Conservation (phyloP, 2,888 invertebrate genomes). For the Branchipolynoe longqiensis region DNA sequence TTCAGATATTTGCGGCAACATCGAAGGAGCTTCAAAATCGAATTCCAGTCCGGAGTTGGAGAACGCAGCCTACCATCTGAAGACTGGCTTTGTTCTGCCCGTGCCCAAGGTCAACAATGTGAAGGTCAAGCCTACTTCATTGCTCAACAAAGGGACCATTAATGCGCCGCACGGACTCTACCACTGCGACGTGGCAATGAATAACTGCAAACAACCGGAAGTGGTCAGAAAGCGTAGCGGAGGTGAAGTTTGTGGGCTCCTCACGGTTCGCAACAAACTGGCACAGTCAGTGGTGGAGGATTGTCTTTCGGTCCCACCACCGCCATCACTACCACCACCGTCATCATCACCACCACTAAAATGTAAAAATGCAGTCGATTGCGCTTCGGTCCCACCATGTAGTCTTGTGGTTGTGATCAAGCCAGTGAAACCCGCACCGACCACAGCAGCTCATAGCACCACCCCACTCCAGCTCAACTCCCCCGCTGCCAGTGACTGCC, state of each 20-base stretch:
- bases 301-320: no score
- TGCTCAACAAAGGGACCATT: neutral
- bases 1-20: conserved; percentile 15
- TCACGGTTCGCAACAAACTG: no score
- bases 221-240: no score
- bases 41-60: neutral
- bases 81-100: neutral
- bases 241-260: no score
- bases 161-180: neutral
- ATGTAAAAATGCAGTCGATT: no score
- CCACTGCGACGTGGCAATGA: neutral
- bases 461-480: neutral
- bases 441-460: no score
- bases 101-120: neutral
- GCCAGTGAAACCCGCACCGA: neutral
- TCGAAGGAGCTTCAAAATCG: neutral
- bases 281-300: no score
- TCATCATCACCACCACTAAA: no score
- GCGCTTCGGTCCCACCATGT: neutral
- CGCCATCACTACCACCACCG: no score
- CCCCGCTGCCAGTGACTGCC: neutral
- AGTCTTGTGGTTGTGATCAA: neutral
- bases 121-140: neutral
- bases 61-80: neutral
- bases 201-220: neutral